Evolutionary conservation across 2,113 vertebrate species (phyloP), one percentile per base, ranked within the genome.

Genomic region (Neolamprologus variostigma): DNA sequence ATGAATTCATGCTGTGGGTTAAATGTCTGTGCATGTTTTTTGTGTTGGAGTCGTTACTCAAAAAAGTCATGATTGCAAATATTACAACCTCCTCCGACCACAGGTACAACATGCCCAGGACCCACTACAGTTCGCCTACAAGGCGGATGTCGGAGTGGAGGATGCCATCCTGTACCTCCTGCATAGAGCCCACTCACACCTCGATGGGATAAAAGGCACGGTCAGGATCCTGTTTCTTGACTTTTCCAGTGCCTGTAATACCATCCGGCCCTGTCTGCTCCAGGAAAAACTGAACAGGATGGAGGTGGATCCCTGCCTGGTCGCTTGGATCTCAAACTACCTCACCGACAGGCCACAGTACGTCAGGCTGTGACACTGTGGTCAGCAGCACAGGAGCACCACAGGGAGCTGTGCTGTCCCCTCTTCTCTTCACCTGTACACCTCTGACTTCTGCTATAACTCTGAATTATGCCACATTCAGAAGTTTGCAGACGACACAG

Each of bases 401-500:
- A 21, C 21, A 21, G 21, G 21, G 21, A 21, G 3, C 21, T 21
- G 21, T 21, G 21, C 21, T 21, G 21, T 21, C 21, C 21, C 21
- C 21, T 21, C 21, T 21, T 21, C 21, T 21, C 21, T 21, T 21
- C 21, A 21, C 21, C 21, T 21, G 21, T 21, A 21, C 21, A 21
- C 21, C 21, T 21, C 21, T 21, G 21, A 21, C 21, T 3, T 21
- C 21, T 21, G 21, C 21, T 21, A 21, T 3, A 45, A 45, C 2
- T 45, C 42, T 45, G 42, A 45, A 7, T 45, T 6, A 45, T 45
- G 42, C 3, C 42, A 45, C 0, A 45, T 45, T 45, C 42, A 45
- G 42, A 45, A 45, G 42, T 45, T 45, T 45, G 1, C 6, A 45
- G 42, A 45, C 0, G 6, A 2, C 40, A 42, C 11, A 0, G 40